A percentile compares a stretch with the other conserved stretches of the same genome.
phyloP scores from a whole-genome alignment of 2,797 vertebrate species.

The Halcyon chelicuti region DNA sequence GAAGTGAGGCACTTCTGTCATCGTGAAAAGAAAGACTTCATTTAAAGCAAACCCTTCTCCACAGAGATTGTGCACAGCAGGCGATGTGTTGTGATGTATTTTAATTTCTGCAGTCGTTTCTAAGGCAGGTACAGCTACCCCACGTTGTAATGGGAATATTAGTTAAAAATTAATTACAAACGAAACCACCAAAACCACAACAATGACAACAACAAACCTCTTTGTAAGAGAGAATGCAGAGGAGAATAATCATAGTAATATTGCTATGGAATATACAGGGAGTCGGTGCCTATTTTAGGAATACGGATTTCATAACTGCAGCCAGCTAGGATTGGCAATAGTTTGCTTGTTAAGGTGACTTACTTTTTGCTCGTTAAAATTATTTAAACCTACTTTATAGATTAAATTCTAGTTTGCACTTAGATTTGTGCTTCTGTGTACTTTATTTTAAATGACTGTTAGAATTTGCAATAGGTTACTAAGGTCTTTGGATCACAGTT shows the following conservation, averaged over 20 bases:
- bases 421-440: background rate
- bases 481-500: background rate
- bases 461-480: background rate
- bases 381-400: background rate
- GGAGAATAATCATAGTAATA: background rate
- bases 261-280: background rate
- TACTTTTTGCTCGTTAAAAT: background rate
- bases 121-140: background rate
- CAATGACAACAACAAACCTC: background rate
- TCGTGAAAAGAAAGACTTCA: background rate
- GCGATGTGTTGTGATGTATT: background rate
- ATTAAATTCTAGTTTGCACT: background rate
- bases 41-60: background rate
- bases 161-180: slow-evolving; percentile 26
- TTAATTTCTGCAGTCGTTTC: background rate
- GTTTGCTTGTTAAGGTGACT: background rate
- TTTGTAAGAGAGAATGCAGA: background rate
- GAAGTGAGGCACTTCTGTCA: background rate
- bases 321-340: background rate
- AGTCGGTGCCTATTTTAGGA: background rate
- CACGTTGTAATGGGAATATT: background rate
- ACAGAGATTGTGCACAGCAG: background rate
- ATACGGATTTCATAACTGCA: background rate
- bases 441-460: background rate
- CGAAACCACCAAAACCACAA: background rate